Evolutionary conservation across 2,888 invertebrate species (phyloP), one percentile per base, ranked within the genome.

Genomic region (Meiosimyza platycephala): DNA sequence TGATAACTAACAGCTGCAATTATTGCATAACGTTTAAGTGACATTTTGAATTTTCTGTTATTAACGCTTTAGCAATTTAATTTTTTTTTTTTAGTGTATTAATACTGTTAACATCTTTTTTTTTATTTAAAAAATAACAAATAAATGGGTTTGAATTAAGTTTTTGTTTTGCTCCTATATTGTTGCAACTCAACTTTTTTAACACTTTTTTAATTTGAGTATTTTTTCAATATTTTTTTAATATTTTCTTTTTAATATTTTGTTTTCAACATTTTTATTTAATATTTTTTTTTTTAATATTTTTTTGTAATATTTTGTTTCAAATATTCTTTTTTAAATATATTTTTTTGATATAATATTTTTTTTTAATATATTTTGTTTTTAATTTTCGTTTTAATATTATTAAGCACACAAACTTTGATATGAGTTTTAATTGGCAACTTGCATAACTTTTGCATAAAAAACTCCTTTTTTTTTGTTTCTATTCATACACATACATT

Each of bases 21-120:
- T 79, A 85, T 80, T 80, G 92, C 92, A 80, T 92, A 88, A 80
- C 91, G 89, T 87, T 91, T 91, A 89, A 91, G 89, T 84, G 92
- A 91, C 91, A 92, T 92, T 85, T 78, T 75, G 28, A 28, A 28
- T 4, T 28, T 28, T 28, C 28, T 28, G 28, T 4, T 28, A 28
- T 28, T 28, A 28, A 28, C 28, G 28, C 28, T 3, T 28, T 28
- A 4, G 28, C 28, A 28, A 28, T 28, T 3, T 28, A 4, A 28
- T 28, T 28, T 28, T 28, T 28, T 22, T 2, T 28, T 28, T 28
- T 28, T 4, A 28, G 28, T 28, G 28, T 28, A 28, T 28, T 4
- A 3, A 28, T 3, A 28, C 28, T 28, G 28, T 4, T 0, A 28
- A 4, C 28, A 2, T 28, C 4, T 28, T 28, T 28, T 28, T 22